Base-by-base conservation (phyloP, 2,113 vertebrate species). In the Oryctolagus cuniculus region DNA sequence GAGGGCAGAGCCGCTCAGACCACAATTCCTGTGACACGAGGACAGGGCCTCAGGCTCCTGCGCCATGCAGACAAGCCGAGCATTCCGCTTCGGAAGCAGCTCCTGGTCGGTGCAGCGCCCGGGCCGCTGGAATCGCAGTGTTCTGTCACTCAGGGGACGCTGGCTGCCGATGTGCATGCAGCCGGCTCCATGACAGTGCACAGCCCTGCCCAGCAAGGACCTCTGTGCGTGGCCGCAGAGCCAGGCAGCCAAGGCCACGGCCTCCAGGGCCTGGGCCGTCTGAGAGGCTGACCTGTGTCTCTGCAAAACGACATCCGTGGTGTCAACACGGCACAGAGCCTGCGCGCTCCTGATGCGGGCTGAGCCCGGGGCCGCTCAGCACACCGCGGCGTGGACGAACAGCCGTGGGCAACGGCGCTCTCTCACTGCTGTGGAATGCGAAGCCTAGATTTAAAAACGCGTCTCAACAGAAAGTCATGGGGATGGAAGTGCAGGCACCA, bases 401-500 rank as follows among this genome's bases (percentile, higher is more conserved):
- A 27, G 49, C 19, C 29, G 25, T 49, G 36, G 88, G 44, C 44
- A 63, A 38, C 51, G 2, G 1, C 19, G 69, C 9, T 11, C 55
- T 4, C 1, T 3, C 29, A 17, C 22, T 10, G 3, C 25, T 69
- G 90, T 31, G 87, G 80, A 78, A 83, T 0, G 73, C 73, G 51
- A 51, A 87, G 4, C 72, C 73, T 17, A 34, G 74, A 63, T 24
- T 64, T 74, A 16, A 58, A 85, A 69, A 21, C 61, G 73, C 75
- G 53, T 96, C 78, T 88, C 87, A 49, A 85, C 83, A 53, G 64
- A 67, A 80, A 95, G 94, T 89, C 96, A 82, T 64, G 90, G 84
- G 94, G 82, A 78, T 69, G 73, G 63, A 70, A 53, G 93, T 10
- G 27, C 78, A 49, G 73, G 82, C 44, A 82, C 12, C 67, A 86